Percentiles rank a stretch among this genome's conserved stretches.
phyloP scores from a whole-genome alignment of 2,113 vertebrate genomes.

The Colistium nudipinnis region DNA sequence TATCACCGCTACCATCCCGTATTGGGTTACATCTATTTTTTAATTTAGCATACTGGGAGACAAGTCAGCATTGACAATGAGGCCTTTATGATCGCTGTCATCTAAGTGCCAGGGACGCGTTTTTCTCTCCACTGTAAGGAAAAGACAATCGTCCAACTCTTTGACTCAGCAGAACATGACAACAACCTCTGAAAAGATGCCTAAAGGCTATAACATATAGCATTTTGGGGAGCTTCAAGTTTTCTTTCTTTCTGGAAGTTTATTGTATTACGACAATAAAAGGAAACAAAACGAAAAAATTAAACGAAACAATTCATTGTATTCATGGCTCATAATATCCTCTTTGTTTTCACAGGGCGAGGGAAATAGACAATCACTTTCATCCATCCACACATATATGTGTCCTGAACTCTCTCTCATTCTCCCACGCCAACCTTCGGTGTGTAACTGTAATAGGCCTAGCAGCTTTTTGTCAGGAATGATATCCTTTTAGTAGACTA shows the following conservation, averaged over 20 bases:
- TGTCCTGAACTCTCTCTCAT: conserved; percentile 7
- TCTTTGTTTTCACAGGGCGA: no score
- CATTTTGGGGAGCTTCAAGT: no score
- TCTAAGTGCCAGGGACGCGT: conserved; percentile 54
- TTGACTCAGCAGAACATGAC: neutral
- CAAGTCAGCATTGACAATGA: conserved; percentile 76
- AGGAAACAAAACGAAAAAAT: no score
- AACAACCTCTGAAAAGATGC: neutral
- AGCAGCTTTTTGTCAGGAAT: conserved; percentile 62
- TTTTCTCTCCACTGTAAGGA: conserved; percentile 22
- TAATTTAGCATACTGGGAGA: conserved; percentile 80
- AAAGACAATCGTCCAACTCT: conserved; percentile 1
- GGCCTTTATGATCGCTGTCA: conserved; percentile 75
- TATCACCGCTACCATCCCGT: conserved; percentile 75
- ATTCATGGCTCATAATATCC: no score
- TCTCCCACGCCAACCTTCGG: conserved; percentile 12
- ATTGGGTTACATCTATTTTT: conserved; percentile 81
- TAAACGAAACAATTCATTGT: no score
- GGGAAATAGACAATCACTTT: neutral
- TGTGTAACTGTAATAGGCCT: conserved; percentile 34
- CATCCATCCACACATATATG: neutral
- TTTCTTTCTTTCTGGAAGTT: no score
- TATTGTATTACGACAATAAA: no score
- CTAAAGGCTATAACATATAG: neutral
- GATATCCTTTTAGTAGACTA: conserved; percentile 39